Base-by-base conservation (phyloP, 2,888 invertebrate genomes). In the Miltochrista miniata region DNA sequence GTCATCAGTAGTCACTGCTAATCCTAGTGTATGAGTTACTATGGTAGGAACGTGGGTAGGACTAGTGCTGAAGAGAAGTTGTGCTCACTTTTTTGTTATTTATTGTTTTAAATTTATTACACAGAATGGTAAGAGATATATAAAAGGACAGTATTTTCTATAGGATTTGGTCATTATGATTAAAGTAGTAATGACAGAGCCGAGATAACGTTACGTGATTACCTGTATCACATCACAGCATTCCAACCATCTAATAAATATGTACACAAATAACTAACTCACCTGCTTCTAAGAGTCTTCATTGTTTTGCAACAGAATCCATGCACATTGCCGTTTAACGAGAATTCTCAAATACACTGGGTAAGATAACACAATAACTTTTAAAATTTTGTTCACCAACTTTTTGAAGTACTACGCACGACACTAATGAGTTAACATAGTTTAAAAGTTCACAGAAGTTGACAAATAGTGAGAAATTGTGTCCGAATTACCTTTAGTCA, bases 401-500 rank as follows among this genome's bases (percentile, higher is more conserved):
- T 85, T 84, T 82, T 79, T 62, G 79, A 81, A 75, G 78, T 80
- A 84, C 80, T 69, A 64, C 75, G 60, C n/a, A n/a, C 62, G 59
- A 64, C 68, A 63, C 60, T 44, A 39, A 45, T 50, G 58, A 45
- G 55, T 55, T 45, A 47, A 67, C 34, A n/a, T 58, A 64, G 70
- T 74, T 68, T 60, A 47, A 54, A 72, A 73, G 61, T 72, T 68
- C 57, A 64, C 42, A 51, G 58, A 69, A 70, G 63, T 58, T 59
- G 49, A 39, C 13, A 46, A 61, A 59, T 49, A 41, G 31, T 18
- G 15, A 39, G 18, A 39, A 31, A 39, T 59, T 45, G 47, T 57
- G 38, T n/a, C 15, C 11, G 46, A 59, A 59, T 45, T 42, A 52
- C 40, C 50, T 51, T 15, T 24, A 41, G 11, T 31, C 37, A 13